Evolutionary conservation across 2,113 vertebrate species (phyloP).

Genomic region (Myocastor coypus): DNA sequence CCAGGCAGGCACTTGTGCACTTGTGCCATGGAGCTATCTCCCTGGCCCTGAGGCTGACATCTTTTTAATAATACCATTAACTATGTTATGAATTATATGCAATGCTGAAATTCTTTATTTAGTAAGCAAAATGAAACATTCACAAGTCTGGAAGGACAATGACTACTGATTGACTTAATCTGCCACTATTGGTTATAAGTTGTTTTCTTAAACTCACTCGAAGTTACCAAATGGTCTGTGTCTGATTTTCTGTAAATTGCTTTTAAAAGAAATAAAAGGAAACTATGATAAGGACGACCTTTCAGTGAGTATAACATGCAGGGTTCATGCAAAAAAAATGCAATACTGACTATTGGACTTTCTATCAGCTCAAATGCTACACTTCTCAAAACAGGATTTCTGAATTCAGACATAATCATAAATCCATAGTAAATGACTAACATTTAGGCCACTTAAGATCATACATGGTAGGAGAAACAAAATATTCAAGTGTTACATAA

Average conservation of each 20-base stretch:
- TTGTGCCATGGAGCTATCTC: too few species aligned
- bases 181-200: background rate
- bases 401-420: background rate
- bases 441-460: background rate
- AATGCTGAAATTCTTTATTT: background rate
- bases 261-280: background rate
- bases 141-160: background rate
- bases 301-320: background rate
- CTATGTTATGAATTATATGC: background rate
- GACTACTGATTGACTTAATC: background rate
- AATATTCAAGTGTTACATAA: background rate
- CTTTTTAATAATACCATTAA: background rate
- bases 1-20: too few species aligned
- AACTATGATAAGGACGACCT: background rate
- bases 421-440: constrained; percentile 3
- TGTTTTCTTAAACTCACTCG: background rate
- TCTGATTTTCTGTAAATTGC: background rate
- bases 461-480: background rate
- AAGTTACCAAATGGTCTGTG: background rate
- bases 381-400: background rate
- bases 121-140: background rate
- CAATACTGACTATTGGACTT: background rate
- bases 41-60: background rate
- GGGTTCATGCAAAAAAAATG: background rate
- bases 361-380: background rate